Base-by-base conservation (phyloP, 2,113 vertebrate genomes). In the Thalassoma bifasciatum region DNA sequence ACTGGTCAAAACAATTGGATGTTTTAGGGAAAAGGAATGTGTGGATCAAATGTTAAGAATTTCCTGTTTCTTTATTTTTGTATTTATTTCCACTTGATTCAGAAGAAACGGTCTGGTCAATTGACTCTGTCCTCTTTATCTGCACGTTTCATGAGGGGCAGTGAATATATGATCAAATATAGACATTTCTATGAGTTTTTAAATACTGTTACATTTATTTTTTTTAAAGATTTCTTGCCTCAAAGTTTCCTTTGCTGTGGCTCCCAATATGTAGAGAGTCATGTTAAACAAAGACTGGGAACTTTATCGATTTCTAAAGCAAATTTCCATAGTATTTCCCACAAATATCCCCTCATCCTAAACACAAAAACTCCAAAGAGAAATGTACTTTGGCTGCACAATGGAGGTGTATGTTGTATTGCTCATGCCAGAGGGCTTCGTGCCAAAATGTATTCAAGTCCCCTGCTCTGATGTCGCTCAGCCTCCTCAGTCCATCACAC, bases 271-370 rank as follows among this genome's bases (percentile, higher is more conserved):
- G 16, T 63, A 70, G 60, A 62, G 47, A 42, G 40, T 64, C 5
- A 1, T 24, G 19, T 66, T 13, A 49, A 72, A 56, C 56, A 72
- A 66, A 77, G 52, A 77, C 69, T 72, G 24, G 66, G 22, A 0
- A 46, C 14, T 17, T 17, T 17, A 16, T 16, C 19, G 14, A 17
- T 19, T 46, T 17, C 17, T 17, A 14, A 19, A 46, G 44, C 4
- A 16, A 46, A 19, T 16, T 19, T 40, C 36, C 38, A 75, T 60
- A 79, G 72, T 69, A 77, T 53, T 47, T 24, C 24, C 69, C 38
- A 72, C 75, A 84, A 84, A 85, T 76, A 79, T 86, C 58, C 74
- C 19, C 74, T 75, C 36, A 54, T 82, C 40, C 64, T 49, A 49
- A 49, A 24, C 64, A 76, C 16, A 10, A 66, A 65, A 81, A 74